phyloP scores from a whole-genome alignment of 1,140 invertebrate species.

The Conus betulinus region DNA sequence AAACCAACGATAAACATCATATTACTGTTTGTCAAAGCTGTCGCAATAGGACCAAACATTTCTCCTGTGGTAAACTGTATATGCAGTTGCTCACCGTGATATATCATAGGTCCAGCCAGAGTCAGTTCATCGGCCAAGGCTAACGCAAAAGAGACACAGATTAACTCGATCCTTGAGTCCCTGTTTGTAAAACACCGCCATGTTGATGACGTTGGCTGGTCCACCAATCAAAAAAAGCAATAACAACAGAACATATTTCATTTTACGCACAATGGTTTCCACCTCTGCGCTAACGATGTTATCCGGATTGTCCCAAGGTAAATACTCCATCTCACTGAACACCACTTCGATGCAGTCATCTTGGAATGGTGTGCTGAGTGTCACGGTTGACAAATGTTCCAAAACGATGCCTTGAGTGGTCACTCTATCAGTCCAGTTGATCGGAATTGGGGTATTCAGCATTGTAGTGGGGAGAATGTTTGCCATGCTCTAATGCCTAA shows the following conservation, averaged over 20 bases:
- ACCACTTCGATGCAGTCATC: too few species aligned
- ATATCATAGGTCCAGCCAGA: not conserved
- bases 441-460: too few species aligned
- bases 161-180: constrained; percentile 5
- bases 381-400: too few species aligned
- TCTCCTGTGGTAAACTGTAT: not conserved
- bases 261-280: not conserved
- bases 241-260: not conserved
- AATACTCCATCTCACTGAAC: not conserved
- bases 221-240: not conserved
- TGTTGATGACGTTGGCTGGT: constrained; percentile 1
- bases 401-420: too few species aligned
- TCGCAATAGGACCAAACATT: not conserved
- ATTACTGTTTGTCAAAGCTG: not conserved
- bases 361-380: too few species aligned
- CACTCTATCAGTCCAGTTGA: too few species aligned
- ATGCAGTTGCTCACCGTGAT: not conserved
- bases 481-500: too few species aligned
- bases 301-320: not conserved
- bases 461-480: too few species aligned
- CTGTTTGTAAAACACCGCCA: constrained; percentile 6
- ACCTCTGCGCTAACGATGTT: not conserved
- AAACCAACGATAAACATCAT: not conserved
- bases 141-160: constrained; percentile 17
- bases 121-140: not conserved